Evolutionary conservation across 2,113 vertebrate species (phyloP).

Genomic region (Plecotus auritus): DNA sequence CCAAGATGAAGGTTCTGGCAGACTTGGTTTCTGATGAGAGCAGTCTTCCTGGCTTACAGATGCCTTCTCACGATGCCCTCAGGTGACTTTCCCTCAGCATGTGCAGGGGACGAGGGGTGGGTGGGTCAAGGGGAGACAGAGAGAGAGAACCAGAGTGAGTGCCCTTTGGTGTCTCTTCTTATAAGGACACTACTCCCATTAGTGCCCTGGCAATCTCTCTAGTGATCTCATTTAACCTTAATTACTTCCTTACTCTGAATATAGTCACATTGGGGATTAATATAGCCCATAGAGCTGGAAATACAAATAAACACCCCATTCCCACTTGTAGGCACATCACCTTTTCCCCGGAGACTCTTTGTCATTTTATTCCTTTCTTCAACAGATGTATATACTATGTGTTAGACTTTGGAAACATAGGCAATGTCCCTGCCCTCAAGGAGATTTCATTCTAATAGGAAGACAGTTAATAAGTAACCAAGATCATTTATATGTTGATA

Average conservation of each 20-base stretch:
- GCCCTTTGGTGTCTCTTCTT: background rate
- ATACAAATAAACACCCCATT: background rate
- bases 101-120: accelerated
- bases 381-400: background rate
- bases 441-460: background rate
- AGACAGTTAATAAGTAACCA: background rate
- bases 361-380: background rate
- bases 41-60: background rate
- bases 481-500: background rate
- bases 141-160: background rate
- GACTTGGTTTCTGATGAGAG: background rate
- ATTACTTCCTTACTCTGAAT: background rate
- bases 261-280: background rate
- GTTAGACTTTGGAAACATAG: background rate
- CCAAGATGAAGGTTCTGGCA: background rate
- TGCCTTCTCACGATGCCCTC: background rate
- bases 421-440: background rate
- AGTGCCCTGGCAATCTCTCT: background rate
- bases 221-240: background rate
- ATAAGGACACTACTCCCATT: background rate
- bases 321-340: background rate
- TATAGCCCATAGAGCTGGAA: background rate
- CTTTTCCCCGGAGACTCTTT: background rate
- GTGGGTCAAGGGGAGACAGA: background rate
- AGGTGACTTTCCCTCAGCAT: background rate